Evolutionary conservation across 1,140 invertebrate genomes (phyloP), one percentile per base, ranked within the genome.

Genomic region (Drosophila yakuba): DNA sequence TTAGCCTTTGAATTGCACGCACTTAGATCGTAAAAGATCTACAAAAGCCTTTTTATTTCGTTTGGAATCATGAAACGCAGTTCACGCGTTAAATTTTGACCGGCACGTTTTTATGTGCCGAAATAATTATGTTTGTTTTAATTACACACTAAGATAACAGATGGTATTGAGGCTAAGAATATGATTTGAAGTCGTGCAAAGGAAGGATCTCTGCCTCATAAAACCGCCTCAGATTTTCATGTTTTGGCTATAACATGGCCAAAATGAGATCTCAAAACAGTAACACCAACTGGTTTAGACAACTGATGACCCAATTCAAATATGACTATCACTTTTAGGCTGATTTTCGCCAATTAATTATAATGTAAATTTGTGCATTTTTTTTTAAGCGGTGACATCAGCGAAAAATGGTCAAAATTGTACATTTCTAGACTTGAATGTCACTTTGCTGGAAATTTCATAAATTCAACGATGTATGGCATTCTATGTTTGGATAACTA

Each of bases 11-110:
- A 52, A 52, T 28, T 57, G 44, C 38, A 32, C 5, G 39, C 55
- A 43, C 39, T 44, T 7, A 28, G 44, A 17, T 57, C 55, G 39
- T 62, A 28, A 61, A 60, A 43, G 12, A 17, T 39, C 15, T 57
- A 28, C 10, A 11, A 57, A 60, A 59, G 10, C 15, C 6, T 15
- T 11, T 56, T 15, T 15, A 50, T 28, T 32, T 32, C 23, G 25
- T 7, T 12, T 25, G 14, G 8, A 10, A 38, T 25, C 32, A 17
- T 28, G 38, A 55, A 60, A n/a, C 14, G 15, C 20, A n/a, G 4
- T 39, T 38, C 6, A 35, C 25, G 20, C 7, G 6, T 32, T 23
- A 23, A 4, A 7, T 10, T 15, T 28, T 4, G 6, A 28, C 25
- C 25, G n/a, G 25, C 8, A 50, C 14, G 11, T 38, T 28, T n/a